Evolutionary conservation across 1,140 invertebrate genomes (phyloP), one percentile per base, ranked within the genome.

Genomic region (Sinonovacula constricta): DNA sequence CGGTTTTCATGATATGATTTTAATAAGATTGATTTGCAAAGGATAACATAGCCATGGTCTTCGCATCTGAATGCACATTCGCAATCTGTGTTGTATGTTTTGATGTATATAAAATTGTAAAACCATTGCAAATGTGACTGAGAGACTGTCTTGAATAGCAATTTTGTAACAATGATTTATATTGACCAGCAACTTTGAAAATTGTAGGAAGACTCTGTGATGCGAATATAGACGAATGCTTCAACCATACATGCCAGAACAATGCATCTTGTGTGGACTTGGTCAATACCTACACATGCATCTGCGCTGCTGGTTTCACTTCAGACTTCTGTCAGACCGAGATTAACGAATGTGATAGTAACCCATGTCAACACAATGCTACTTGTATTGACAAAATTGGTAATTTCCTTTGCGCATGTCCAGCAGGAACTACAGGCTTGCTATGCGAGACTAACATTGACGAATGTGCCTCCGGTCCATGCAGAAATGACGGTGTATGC

Each of bases 401-500:
- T 54, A 49, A 34, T 4, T 87, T 83, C 49, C 62, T 12, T 2
- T 87, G 86, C 80, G 79, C 68, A 36, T 86, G 85, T 81, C 49
- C 54, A 18, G 75, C 95, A 87, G 97, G 97, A 22, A 98, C 96
- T 96, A 95, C 95, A 0, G 97, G 97, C 2, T 92, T 94, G 0
- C 95, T 97, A 86, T 98, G 97, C 90, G 95, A 95, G n/a, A 93
- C 95, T 83, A 98, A 98, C 91, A 97, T 97, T 84, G 96, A 98
- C 89, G 96, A 98, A 83, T 98, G 97, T 87, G 95, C 95, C 3
- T 95, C 94, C 80, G 22, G 12, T 1, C 72, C 82, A 0, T 86
- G 82, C 59, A 54, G 66, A 31, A 81, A 86, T 65, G 53, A 62
- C 14, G 82, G 78, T 1, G 30, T 24, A 31, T 69, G 66, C 54